A percentile compares a stretch with the other conserved stretches of the same genome.
Evolutionary conservation across 2,797 vertebrate genomes (phyloP).

Genomic region (Fistularia commersonii): DNA sequence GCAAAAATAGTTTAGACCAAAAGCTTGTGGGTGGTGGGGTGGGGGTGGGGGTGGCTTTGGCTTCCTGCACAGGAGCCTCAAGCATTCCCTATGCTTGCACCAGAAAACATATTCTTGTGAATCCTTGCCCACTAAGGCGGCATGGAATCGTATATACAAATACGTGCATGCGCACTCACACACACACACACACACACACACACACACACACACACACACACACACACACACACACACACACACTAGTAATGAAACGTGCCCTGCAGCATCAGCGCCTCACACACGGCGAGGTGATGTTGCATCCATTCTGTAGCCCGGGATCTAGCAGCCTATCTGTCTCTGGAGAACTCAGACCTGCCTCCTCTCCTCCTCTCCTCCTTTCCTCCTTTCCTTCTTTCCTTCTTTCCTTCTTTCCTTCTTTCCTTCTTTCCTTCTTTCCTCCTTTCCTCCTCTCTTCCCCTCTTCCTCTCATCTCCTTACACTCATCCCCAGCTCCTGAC

Average conservation of each 20-base stretch:
- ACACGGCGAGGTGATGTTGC: slow-evolving; percentile 29
- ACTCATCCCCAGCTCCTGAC: slow-evolving; percentile 46
- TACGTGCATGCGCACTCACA: not conserved
- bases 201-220: no score
- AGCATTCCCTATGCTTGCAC: no score
- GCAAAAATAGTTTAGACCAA: no score
- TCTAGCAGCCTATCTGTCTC: slow-evolving; percentile 28
- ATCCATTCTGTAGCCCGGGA: slow-evolving; percentile 40
- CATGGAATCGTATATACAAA: no score
- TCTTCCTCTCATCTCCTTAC: slow-evolving; percentile 27
- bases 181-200: no score
- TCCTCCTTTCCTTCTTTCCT: slow-evolving; percentile 5
- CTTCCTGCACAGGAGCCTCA: no score
- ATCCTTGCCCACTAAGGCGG: no score
- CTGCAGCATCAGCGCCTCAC: slow-evolving; percentile 29
- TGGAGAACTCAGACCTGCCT: slow-evolving; percentile 5
- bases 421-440: not conserved
- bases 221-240: slow-evolving; percentile 11
- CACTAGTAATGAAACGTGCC: slow-evolving; percentile 29
- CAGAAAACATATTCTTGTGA: no score
- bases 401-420: no score
- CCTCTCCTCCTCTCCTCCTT: not conserved
- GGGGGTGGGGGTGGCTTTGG: no score
- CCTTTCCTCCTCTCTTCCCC: not conserved
- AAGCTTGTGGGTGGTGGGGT: no score